phyloP scores from a whole-genome alignment of 1,140 invertebrate species.

The Zeugodacus cucurbitae region DNA sequence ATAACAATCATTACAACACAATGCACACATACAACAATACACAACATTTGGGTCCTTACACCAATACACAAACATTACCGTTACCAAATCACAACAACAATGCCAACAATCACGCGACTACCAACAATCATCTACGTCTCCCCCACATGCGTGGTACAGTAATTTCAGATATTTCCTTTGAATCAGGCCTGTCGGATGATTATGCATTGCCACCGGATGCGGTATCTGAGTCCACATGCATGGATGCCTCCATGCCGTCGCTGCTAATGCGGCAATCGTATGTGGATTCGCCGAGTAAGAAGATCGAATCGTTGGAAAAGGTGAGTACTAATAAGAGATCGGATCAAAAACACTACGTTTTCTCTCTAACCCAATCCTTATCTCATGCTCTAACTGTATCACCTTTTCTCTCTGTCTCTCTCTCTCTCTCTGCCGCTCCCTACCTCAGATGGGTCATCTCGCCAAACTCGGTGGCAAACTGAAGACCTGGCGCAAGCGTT shows the following conservation, averaged over 20 bases:
- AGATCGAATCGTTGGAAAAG: slow-evolving; percentile 86
- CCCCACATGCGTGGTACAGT: slow-evolving; percentile 64
- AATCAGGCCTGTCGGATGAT: slow-evolving; percentile 94
- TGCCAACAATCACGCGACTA: slow-evolving; percentile 40
- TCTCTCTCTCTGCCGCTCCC: background rate
- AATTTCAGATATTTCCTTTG: slow-evolving; percentile 86
- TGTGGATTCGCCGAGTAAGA: slow-evolving; percentile 76
- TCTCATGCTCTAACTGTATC: background rate
- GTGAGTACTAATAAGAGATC: slow-evolving; percentile 66
- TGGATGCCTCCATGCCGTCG: slow-evolving; percentile 78
- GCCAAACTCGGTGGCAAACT: slow-evolving; percentile 95
- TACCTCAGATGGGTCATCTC: slow-evolving; percentile 81
- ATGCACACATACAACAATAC: slow-evolving; percentile 27
- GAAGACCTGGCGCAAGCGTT: slow-evolving; percentile 94
- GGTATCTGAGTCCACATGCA: slow-evolving; percentile 78
- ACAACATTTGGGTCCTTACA: background rate
- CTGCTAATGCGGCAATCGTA: slow-evolving; percentile 74
- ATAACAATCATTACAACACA: slow-evolving; percentile 5
- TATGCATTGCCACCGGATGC: slow-evolving; percentile 96
- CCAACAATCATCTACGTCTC: slow-evolving; percentile 51
- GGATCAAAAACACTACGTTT: background rate
- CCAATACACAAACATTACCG: slow-evolving; percentile 40
- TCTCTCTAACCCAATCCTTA: background rate
- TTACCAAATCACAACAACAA: slow-evolving; percentile 34
- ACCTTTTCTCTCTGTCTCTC: background rate